Conservation (phyloP, 2,797 vertebrate species). For the Echeneis naucrates region DNA sequence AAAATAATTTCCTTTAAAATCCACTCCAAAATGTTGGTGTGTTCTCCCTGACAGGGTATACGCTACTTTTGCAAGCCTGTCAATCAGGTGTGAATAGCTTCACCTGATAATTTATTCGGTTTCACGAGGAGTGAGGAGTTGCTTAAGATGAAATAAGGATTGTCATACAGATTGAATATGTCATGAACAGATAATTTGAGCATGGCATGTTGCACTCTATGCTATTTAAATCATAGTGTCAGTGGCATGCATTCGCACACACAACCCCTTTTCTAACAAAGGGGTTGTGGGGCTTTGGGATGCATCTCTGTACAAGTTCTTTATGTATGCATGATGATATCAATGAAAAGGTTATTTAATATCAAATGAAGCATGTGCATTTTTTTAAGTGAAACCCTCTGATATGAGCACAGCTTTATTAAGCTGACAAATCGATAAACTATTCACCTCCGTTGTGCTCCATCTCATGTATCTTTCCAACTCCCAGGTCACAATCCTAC, state of each 20-base stretch:
- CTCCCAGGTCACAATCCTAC: slow-evolving; percentile 29
- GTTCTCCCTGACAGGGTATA: slow-evolving; percentile 31
- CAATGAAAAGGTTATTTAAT: too few relatives aligned
- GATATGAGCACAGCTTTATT: slow-evolving; percentile 33
- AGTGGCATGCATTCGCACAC: neutral
- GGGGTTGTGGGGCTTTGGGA: neutral
- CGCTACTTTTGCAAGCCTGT: slow-evolving; percentile 25
- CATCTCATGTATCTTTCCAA: slow-evolving; percentile 6
- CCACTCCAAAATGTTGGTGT: slow-evolving; percentile 26
- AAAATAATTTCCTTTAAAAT: slow-evolving; percentile 27
- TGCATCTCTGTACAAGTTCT: slow-evolving; percentile 11
- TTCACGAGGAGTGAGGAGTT: slow-evolving; percentile 24
- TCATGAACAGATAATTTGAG: slow-evolving; percentile 51
- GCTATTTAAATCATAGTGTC: slow-evolving; percentile 22
- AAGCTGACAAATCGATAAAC: slow-evolving; percentile 31
- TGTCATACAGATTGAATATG: slow-evolving; percentile 66
- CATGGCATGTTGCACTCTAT: slow-evolving; percentile 27
- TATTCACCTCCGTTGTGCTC: slow-evolving; percentile 55
- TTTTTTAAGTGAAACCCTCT: slow-evolving; percentile 19
- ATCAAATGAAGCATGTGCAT: slow-evolving; percentile 1
- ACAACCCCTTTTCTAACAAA: slow-evolving; percentile 9
- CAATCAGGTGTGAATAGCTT: slow-evolving; percentile 37
- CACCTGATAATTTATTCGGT: slow-evolving; percentile 63
- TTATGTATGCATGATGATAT: slow-evolving; percentile 4
- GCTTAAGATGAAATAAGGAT: slow-evolving; percentile 56